Conservation (phyloP, 2,888 invertebrate genomes). For the Cistogaster globosa region DNA sequence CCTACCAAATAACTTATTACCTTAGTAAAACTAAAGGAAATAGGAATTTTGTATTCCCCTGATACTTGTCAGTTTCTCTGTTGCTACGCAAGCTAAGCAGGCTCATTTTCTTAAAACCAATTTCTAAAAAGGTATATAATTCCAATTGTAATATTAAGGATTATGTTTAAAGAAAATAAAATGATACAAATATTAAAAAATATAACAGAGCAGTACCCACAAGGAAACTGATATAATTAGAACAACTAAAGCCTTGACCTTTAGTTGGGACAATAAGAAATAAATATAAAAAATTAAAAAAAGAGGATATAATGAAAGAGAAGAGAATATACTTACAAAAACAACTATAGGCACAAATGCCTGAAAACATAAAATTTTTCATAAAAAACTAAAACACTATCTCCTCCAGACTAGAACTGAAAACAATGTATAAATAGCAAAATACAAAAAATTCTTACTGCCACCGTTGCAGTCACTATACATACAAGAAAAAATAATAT, state of each 20-base stretch:
- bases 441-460: not conserved
- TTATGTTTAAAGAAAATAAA: constrained; percentile 4
- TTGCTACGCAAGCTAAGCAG: too few relatives aligned
- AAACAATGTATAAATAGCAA: constrained; percentile 16
- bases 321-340: constrained; percentile 17
- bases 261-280: constrained; percentile 45
- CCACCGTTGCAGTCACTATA: constrained; percentile 3
- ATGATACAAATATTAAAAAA: constrained; percentile 17
- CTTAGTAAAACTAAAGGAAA: too few relatives aligned
- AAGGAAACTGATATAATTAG: constrained; percentile 53
- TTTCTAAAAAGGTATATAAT: too few relatives aligned
- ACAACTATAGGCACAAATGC: constrained; percentile 28
- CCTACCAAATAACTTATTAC: too few relatives aligned
- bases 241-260: constrained; percentile 71
- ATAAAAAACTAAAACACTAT: constrained; percentile 51
- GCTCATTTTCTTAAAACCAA: too few relatives aligned
- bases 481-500: constrained; percentile 10
- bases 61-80: too few relatives aligned
- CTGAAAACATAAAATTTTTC: constrained; percentile 29
- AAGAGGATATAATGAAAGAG: constrained; percentile 8
- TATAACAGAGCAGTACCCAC: constrained; percentile 8
- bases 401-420: constrained; percentile 35
- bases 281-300: not conserved
- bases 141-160: not conserved
- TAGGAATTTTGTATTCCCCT: too few relatives aligned